Evolutionary conservation across 1,140 invertebrate species (phyloP).

Genomic region (Armadillidium nasatum): DNA sequence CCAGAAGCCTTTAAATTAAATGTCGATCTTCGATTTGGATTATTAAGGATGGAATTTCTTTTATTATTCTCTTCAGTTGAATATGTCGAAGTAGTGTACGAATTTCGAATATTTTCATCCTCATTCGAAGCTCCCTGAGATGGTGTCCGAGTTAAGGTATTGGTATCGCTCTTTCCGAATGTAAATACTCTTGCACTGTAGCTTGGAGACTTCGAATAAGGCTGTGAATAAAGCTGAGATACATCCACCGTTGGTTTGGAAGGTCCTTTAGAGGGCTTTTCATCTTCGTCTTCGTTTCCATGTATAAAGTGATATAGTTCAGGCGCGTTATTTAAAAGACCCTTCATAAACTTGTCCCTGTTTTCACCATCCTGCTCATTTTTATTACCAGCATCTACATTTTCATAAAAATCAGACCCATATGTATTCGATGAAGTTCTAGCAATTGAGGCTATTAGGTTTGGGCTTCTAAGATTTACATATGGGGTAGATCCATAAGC

Average conservation of each 20-base stretch:
- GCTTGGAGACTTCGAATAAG: constrained; percentile 29
- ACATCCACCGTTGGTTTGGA: constrained; percentile 37
- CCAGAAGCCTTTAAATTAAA: constrained; percentile 39
- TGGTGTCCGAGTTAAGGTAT: constrained; percentile 33
- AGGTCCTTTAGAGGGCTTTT: constrained; percentile 25
- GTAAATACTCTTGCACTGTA: constrained; percentile 38
- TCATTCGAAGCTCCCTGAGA: constrained; percentile 29
- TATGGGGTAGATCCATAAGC: constrained; percentile 34
- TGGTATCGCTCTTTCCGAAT: constrained; percentile 34
- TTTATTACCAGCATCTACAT: constrained; percentile 8
- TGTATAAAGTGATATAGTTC: constrained; percentile 67
- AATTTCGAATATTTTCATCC: constrained; percentile 29
- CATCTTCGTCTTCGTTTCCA: constrained; percentile 55
- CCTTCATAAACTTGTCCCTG: constrained; percentile 65
- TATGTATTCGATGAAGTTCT: constrained; percentile 36
- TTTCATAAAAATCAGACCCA: constrained; percentile 28
- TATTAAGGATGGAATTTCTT: constrained; percentile 26
- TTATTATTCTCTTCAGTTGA: constrained; percentile 25
- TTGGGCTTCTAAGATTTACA: constrained; percentile 36
- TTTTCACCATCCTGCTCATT: constrained; percentile 52
- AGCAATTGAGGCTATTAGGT: constrained; percentile 42
- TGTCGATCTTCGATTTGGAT: constrained; percentile 26
- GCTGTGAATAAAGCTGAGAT: constrained; percentile 30
- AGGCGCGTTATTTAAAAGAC: constrained; percentile 65
- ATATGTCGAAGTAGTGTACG: constrained; percentile 19